These are phyloP conservation scores for Camelus dromedarius DNA, from an alignment of 2,113 vertebrate species.

Conservation along the genomic window DNA sequence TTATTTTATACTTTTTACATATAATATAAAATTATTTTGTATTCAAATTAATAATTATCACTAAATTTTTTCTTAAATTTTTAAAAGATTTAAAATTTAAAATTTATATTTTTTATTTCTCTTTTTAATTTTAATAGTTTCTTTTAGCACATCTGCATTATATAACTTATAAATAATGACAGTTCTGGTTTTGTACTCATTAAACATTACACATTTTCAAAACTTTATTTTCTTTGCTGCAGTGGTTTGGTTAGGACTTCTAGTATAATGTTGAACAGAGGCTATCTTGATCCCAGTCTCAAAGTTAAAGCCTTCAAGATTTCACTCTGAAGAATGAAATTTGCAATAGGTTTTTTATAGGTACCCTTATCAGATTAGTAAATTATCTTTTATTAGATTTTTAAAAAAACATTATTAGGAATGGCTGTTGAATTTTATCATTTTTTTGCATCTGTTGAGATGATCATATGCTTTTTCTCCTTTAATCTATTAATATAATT, in stretches of 20 bases:
- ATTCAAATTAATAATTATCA: neutral
- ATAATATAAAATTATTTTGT: slow-evolving; percentile 27
- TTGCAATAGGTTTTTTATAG: neutral
- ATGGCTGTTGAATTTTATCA: neutral
- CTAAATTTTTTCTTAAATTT: neutral
- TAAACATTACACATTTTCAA: neutral
- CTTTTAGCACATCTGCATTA: neutral
- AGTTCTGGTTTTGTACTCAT: slow-evolving; percentile 20
- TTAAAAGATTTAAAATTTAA: neutral
- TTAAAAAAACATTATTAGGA: neutral
- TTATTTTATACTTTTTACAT: neutral
- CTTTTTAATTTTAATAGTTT: slow-evolving; percentile 1
- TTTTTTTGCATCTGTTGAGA: neutral
- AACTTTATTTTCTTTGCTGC: neutral
- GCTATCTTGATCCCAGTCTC: neutral
- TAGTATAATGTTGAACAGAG: neutral
- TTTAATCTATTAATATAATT: neutral
- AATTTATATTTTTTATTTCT: neutral
- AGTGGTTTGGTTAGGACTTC: neutral
- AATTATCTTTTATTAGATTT: neutral
- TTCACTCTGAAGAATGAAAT: neutral
- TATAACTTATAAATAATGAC: neutral
- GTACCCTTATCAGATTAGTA: neutral
- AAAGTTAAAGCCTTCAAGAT: neutral
- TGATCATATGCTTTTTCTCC: neutral